Percentiles rank a stretch among this genome's conserved stretches.
phyloP scores from a whole-genome alignment of 2,888 invertebrate species.

The Pimpla rufipes region DNA sequence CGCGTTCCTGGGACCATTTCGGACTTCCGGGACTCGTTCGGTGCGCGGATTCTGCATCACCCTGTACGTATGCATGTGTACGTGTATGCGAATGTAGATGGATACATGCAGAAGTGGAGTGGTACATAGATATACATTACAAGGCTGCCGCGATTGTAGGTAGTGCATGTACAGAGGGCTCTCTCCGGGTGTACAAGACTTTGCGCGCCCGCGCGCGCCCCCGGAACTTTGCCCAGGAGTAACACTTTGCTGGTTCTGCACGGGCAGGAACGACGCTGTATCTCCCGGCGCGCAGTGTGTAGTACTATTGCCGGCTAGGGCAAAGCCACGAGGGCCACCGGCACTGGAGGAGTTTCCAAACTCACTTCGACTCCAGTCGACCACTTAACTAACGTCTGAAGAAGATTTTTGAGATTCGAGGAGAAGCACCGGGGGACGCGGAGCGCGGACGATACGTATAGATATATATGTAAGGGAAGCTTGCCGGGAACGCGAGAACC shows the following conservation, averaged over 20 bases:
- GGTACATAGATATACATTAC: constrained; percentile 31
- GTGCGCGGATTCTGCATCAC: too few species aligned
- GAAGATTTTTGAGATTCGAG: constrained; percentile 68
- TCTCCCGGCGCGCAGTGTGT: constrained; percentile 46
- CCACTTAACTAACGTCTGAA: constrained; percentile 68
- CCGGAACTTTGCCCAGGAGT: constrained; percentile 62
- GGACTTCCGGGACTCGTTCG: too few species aligned
- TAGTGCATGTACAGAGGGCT: constrained; percentile 25
- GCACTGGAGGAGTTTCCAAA: constrained; percentile 64
- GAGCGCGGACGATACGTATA: not conserved
- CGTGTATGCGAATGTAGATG: not conserved
- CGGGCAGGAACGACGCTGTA: constrained; percentile 55
- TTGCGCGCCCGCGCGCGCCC: constrained; percentile 50
- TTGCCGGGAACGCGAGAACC: too few species aligned
- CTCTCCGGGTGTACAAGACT: constrained; percentile 53
- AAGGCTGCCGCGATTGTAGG: constrained; percentile 17
- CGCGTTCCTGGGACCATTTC: too few species aligned
- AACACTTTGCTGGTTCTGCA: constrained; percentile 61
- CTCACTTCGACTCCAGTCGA: constrained; percentile 68
- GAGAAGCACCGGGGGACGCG: constrained; percentile 39
- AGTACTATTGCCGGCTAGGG: constrained; percentile 29
- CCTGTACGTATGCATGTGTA: not conserved
- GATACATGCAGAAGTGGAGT: constrained; percentile 30
- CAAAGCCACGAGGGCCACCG: constrained; percentile 58
- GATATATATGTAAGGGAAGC: not conserved